phyloP scores from a whole-genome alignment of 2,888 invertebrate species.

The Xiphydria camelus region DNA sequence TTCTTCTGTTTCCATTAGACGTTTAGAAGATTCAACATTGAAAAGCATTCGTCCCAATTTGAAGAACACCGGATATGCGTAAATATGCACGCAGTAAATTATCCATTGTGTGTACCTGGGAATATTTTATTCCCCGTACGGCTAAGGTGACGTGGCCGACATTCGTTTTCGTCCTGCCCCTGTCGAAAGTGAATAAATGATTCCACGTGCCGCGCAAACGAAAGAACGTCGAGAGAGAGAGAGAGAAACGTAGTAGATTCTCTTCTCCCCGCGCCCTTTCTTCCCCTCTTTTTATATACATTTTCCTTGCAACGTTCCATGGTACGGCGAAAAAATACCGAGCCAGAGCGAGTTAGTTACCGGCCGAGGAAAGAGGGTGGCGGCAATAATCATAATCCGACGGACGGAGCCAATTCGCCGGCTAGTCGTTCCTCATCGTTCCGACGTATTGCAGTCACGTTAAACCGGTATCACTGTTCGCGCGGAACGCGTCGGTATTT shows the following conservation, averaged over 20 bases:
- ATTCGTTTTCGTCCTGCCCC: slow-evolving; percentile 3
- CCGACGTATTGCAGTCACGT: slow-evolving; percentile 22
- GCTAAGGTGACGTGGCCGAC: slow-evolving; percentile 1
- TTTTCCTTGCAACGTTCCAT: too few relatives aligned
- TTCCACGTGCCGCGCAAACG: slow-evolving; percentile 12
- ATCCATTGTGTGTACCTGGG: slow-evolving; percentile 20
- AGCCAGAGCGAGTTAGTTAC: too few relatives aligned
- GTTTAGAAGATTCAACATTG: too few relatives aligned
- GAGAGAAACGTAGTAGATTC: too few relatives aligned
- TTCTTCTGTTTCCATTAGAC: too few relatives aligned
- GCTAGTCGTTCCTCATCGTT: slow-evolving; percentile 20
- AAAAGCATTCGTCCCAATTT: too few relatives aligned
- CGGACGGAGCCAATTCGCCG: slow-evolving; percentile 30
- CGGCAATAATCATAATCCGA: slow-evolving; percentile 33
- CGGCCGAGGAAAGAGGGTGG: too few relatives aligned
- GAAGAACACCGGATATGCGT: too few relatives aligned
- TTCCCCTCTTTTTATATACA: too few relatives aligned
- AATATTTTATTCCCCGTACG: slow-evolving; percentile 20
- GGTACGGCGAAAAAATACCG: too few relatives aligned
- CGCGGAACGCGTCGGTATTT: too few relatives aligned
- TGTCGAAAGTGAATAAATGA: slow-evolving; percentile 28
- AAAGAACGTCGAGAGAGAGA: background rate
- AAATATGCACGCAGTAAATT: slow-evolving; percentile 30
- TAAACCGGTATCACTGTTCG: slow-evolving; percentile 14
- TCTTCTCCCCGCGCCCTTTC: too few relatives aligned